Base-by-base conservation (phyloP, 2,113 vertebrate species). In the Columbina picui region DNA sequence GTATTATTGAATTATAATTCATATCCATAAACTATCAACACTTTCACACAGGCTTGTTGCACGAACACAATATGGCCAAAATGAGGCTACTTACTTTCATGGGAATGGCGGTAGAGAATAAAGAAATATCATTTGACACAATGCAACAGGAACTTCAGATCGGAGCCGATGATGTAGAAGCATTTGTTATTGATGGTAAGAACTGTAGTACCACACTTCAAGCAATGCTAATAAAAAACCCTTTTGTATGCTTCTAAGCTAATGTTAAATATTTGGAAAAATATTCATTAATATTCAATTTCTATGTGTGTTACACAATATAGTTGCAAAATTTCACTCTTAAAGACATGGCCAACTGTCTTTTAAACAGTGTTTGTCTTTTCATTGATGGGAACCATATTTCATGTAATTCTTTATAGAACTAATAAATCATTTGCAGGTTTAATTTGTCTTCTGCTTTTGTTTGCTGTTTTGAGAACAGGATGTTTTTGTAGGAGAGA, bases 71-170 rank as follows among this genome's bases (percentile, higher is more conserved):
- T 94, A 99, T 99, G 98, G 98, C 99, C 83, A 99, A 99, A 98
- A 99, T 99, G 99, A 98, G 99, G 94, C 98, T 99, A 67, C 98
- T 99, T 76, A 99, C 99, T 29, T 99, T 99, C 96, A 99, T 99
- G 99, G 99, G 99, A 93, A 99, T 99, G 99, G 99, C 99, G 25
- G 99, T 99, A 69, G 99, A 99, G 97, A 99, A 98, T 95, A 99
- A 99, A 97, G 99, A 99, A 96, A 99, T 99, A 94, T 99, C 98
- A 18, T 99, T 99, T 93, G 99, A 99, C 86, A 99, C 98, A 50
- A 99, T 99, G 98, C 98, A 99, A 76, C 99, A 99, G 96, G 99
- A 99, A 93, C 99, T 99, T 92, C 99, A 99, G 97, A 98, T 99
- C 9, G 99, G 98, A 80, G 98, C 98, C 12, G 99, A 99, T 38